A percentile compares a stretch with the other conserved stretches of the same genome.
These are phyloP conservation scores for Drosophila auraria DNA, from an alignment of 1,140 invertebrate genomes.

Conservation along the genomic window DNA sequence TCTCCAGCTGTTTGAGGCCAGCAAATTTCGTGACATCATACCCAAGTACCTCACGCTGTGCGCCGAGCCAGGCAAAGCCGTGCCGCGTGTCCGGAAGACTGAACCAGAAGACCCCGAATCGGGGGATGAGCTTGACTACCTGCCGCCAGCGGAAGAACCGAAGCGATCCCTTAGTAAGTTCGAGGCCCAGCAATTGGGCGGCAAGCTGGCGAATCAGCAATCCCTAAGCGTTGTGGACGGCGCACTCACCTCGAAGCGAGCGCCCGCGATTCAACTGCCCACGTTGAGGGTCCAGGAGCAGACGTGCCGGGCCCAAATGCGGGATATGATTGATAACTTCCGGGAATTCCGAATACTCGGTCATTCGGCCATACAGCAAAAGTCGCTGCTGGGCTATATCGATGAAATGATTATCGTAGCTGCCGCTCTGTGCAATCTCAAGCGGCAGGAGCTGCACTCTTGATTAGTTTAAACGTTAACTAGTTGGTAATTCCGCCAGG, in stretches of 20 bases:
- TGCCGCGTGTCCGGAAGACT: constrained; percentile 33
- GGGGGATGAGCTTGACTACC: constrained; percentile 32
- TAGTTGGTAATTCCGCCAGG: background rate
- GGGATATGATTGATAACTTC: constrained; percentile 58
- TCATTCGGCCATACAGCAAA: constrained; percentile 66
- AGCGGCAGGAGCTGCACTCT: constrained; percentile 61
- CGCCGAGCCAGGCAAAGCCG: constrained; percentile 72
- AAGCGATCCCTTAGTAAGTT: constrained; percentile 55
- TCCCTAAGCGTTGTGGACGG: constrained; percentile 65
- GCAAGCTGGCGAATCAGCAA: constrained; percentile 67
- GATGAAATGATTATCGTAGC: constrained; percentile 77
- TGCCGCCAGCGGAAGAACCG: background rate
- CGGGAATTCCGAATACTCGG: constrained; percentile 72
- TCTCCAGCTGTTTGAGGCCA: constrained; percentile 73
- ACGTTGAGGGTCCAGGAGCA: constrained; percentile 69
- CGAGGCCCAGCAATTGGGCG: constrained; percentile 58
- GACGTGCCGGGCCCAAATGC: constrained; percentile 71
- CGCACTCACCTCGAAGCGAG: constrained; percentile 62
- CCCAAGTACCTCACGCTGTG: constrained; percentile 77
- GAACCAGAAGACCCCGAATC: constrained; percentile 15
- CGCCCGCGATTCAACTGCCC: constrained; percentile 63
- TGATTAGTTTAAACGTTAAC: constrained; percentile 40
- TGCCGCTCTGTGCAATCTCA: constrained; percentile 73
- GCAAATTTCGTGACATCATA: constrained; percentile 68
- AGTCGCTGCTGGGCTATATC: constrained; percentile 67